phyloP scores from a whole-genome alignment of 2,113 vertebrate genomes.

The Gorilla gorilla region DNA sequence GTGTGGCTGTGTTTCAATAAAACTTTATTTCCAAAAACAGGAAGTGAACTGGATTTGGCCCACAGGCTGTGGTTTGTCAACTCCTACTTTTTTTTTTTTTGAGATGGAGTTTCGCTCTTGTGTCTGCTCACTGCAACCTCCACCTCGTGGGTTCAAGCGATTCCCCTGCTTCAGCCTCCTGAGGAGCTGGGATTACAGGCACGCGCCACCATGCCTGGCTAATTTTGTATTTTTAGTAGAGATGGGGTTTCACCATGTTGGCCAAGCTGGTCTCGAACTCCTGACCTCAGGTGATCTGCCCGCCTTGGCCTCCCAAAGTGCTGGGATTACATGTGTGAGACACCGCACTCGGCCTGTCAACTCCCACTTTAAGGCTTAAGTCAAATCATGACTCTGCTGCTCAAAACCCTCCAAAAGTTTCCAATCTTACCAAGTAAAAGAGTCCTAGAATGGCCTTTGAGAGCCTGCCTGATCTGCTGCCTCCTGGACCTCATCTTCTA shows the following conservation, averaged over 20 bases:
- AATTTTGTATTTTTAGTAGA: too few relatives aligned
- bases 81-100: neutral
- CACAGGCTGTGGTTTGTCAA: neutral
- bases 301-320: too few relatives aligned
- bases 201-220: too few relatives aligned
- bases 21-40: neutral
- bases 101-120: too few relatives aligned
- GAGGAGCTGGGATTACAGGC: too few relatives aligned
- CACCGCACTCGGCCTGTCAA: neutral
- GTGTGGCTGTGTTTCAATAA: neutral
- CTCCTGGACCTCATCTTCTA: neutral
- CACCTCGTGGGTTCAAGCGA: too few relatives aligned
- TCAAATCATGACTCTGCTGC: neutral
- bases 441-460: neutral
- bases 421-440: neutral
- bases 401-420: neutral
- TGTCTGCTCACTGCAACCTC: too few relatives aligned
- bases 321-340: too few relatives aligned
- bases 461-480: neutral
- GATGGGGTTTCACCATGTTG: too few relatives aligned
- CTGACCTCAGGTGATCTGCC: too few relatives aligned
- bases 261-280: too few relatives aligned
- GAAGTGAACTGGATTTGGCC: neutral
- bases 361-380: neutral
- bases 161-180: too few relatives aligned